Conservation (phyloP, 2,797 vertebrate species). For the Micrastur ruficollis region DNA sequence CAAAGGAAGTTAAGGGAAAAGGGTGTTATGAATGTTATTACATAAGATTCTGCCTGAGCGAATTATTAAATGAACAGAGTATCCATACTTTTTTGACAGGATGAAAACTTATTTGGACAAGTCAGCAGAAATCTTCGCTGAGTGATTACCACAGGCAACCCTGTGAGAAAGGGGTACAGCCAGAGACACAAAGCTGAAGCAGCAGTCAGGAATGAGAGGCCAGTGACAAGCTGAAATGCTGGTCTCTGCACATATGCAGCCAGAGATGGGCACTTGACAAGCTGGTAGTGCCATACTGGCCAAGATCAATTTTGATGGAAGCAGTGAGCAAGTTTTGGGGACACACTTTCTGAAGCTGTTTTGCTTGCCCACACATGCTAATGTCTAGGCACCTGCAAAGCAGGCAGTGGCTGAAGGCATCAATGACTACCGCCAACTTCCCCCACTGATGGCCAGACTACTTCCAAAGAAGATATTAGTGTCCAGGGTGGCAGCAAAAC, state of each 20-base stretch:
- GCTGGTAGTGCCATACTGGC: background rate
- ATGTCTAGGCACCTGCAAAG: background rate
- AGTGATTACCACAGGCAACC: background rate
- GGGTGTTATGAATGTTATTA: background rate
- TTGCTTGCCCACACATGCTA: background rate
- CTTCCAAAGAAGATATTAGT: background rate
- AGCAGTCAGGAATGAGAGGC: background rate
- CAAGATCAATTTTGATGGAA: background rate
- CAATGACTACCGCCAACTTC: background rate
- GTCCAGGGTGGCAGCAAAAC: background rate
- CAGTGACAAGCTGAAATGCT: background rate
- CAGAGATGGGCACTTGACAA: background rate
- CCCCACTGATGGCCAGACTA: background rate
- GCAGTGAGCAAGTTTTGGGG: background rate
- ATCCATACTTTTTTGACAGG: background rate
- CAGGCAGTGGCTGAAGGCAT: background rate
- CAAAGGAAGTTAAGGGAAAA: background rate
- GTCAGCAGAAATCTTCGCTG: background rate
- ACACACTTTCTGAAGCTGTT: background rate
- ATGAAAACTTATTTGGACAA: background rate
- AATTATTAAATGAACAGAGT: background rate
- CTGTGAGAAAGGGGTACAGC: background rate
- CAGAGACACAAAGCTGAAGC: background rate
- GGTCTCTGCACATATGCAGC: background rate
- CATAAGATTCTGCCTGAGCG: background rate